A percentile compares a stretch with the other conserved stretches of the same genome.
Evolutionary conservation across 1,140 invertebrate species (phyloP).

Genomic region (Trinorchestia longiramus): DNA sequence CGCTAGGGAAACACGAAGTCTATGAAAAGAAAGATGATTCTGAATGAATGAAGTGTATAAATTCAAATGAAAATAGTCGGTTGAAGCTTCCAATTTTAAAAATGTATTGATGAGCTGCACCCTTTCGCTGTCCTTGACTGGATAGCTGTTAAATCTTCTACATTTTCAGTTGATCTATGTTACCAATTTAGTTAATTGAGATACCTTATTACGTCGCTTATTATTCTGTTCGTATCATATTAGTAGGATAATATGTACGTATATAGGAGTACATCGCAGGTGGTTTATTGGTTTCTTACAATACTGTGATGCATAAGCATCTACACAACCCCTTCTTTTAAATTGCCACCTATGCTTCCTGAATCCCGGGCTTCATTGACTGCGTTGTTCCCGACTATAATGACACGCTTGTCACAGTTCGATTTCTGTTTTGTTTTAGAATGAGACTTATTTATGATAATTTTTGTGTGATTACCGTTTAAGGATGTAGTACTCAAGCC

Average conservation of each 20-base stretch:
- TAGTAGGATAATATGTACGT: background rate
- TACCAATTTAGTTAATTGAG: background rate
- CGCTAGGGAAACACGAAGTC: too few species aligned
- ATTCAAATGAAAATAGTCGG: too few species aligned
- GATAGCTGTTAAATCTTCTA: background rate
- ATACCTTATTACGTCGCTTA: background rate
- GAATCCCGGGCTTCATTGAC: background rate
- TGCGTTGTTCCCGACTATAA: background rate
- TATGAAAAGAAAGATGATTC: too few species aligned
- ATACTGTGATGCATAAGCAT: background rate
- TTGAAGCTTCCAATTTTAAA: too few species aligned
- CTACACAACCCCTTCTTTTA: background rate
- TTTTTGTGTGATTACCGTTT: too few species aligned
- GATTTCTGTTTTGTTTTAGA: too few species aligned
- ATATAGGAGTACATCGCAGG: too few species aligned
- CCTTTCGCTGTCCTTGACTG: background rate
- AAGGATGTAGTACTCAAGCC: too few species aligned
- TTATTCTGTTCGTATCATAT: background rate
- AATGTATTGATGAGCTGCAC: too few species aligned
- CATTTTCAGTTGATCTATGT: background rate
- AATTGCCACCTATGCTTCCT: background rate
- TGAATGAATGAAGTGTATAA: too few species aligned
- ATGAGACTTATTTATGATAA: too few species aligned
- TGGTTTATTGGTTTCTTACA: background rate
- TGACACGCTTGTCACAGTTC: too few species aligned